These are phyloP conservation scores for Kryphioiulus occultus DNA, from an alignment of 2,888 invertebrate genomes.

Conservation along the genomic window DNA sequence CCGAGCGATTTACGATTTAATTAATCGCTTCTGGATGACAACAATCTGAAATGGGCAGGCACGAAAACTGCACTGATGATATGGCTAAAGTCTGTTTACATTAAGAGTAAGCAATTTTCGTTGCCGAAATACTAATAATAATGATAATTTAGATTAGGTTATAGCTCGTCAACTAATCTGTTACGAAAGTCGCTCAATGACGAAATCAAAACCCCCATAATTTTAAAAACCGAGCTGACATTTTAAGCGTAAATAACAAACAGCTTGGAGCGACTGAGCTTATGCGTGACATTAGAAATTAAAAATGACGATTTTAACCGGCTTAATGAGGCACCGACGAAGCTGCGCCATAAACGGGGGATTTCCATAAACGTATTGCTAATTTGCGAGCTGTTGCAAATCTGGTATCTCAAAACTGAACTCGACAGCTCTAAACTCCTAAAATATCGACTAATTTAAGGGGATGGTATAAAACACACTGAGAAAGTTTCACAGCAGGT, in stretches of 20 bases:
- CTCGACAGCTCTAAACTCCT: too few relatives aligned
- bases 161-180: background rate
- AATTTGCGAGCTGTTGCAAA: too few relatives aligned
- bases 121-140: background rate
- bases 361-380: background rate
- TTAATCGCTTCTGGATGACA: background rate
- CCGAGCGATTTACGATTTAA: conserved; percentile 5
- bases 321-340: background rate
- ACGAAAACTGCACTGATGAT: background rate
- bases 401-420: too few relatives aligned
- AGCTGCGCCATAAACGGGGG: background rate
- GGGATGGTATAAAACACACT: too few relatives aligned
- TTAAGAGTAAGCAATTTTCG: background rate
- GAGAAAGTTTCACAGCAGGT: too few relatives aligned
- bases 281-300: background rate
- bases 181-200: background rate
- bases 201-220: background rate
- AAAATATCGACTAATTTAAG: too few relatives aligned
- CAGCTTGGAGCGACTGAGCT: background rate
- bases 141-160: background rate
- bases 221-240: background rate
- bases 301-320: background rate
- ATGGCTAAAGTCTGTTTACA: background rate
- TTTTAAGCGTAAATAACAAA: background rate
- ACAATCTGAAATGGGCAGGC: background rate